Evolutionary conservation across 2,888 invertebrate species (phyloP).

Genomic region (Trichopoda pennipes): DNA sequence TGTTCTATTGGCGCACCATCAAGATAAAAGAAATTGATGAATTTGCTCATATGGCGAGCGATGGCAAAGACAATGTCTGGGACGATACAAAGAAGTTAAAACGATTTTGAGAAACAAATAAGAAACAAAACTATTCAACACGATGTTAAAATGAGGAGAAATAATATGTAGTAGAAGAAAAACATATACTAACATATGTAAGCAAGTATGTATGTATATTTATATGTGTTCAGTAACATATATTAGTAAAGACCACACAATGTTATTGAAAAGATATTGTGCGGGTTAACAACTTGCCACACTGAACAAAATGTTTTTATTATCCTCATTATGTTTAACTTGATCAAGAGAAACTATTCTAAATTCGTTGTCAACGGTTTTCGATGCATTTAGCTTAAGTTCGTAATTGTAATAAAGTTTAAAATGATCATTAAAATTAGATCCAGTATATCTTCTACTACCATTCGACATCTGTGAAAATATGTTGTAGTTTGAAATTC

Average conservation of each 20-base stretch:
- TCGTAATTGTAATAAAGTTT: too few species aligned
- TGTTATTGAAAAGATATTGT: slow-evolving; percentile 21
- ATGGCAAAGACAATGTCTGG: slow-evolving; percentile 31
- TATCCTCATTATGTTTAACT: too few species aligned
- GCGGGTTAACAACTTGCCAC: background rate
- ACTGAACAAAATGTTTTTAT: slow-evolving; percentile 21
- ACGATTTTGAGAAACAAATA: slow-evolving; percentile 29
- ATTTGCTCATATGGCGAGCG: slow-evolving; percentile 68
- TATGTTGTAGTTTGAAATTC: too few species aligned
- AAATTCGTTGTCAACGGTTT: too few species aligned
- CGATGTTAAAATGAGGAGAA: slow-evolving; percentile 44
- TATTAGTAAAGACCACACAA: slow-evolving; percentile 49
- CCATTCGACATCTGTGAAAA: too few species aligned
- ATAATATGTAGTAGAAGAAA: slow-evolving; percentile 17
- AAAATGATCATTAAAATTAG: too few species aligned
- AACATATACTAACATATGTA: background rate
- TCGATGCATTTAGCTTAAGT: too few species aligned
- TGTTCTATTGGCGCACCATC: slow-evolving; percentile 71
- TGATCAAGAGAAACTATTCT: too few species aligned
- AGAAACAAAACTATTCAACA: slow-evolving; percentile 53
- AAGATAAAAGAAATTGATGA: slow-evolving; percentile 76
- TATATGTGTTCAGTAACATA: slow-evolving; percentile 17
- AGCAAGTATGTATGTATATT: too few species aligned
- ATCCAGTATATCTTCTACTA: too few species aligned
- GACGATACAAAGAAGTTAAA: slow-evolving; percentile 31